These are phyloP conservation scores for Arctocebus calabarensis DNA, from an alignment of 2,797 vertebrate species.

Conservation along the genomic window DNA sequence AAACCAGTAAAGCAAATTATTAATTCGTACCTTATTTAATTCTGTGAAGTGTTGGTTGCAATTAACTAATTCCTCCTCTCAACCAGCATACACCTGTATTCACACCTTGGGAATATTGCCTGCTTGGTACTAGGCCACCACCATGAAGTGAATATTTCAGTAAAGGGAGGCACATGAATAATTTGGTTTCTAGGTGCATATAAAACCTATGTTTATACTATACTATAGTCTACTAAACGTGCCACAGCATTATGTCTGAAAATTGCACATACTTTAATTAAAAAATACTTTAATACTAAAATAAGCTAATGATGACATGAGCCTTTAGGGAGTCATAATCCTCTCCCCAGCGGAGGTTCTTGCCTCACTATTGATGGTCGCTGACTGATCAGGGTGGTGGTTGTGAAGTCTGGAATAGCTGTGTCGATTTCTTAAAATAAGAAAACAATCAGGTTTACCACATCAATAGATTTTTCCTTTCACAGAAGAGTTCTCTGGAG, in stretches of 20 bases:
- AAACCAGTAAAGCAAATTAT: background rate
- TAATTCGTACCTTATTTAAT: background rate
- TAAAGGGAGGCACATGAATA: background rate
- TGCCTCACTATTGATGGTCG: background rate
- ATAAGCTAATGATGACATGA: too few relatives aligned
- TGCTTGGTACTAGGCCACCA: background rate
- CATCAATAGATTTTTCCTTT: background rate
- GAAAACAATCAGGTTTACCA: background rate
- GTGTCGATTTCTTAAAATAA: background rate
- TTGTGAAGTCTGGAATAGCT: background rate
- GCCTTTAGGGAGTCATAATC: background rate
- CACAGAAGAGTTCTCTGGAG: background rate
- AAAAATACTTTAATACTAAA: background rate
- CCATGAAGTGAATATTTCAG: background rate
- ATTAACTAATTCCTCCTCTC: background rate
- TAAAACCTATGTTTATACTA: background rate
- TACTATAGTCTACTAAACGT: background rate
- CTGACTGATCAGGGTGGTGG: background rate
- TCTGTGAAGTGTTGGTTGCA: background rate
- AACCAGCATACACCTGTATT: rapidly evolving
- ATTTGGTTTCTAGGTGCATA: background rate
- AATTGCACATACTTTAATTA: background rate
- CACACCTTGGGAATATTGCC: too few relatives aligned
- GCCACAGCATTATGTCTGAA: background rate
- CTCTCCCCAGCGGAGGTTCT: background rate